These are phyloP conservation scores for Agriopis marginaria DNA, from an alignment of 2,888 invertebrate species.

Conservation along the genomic window DNA sequence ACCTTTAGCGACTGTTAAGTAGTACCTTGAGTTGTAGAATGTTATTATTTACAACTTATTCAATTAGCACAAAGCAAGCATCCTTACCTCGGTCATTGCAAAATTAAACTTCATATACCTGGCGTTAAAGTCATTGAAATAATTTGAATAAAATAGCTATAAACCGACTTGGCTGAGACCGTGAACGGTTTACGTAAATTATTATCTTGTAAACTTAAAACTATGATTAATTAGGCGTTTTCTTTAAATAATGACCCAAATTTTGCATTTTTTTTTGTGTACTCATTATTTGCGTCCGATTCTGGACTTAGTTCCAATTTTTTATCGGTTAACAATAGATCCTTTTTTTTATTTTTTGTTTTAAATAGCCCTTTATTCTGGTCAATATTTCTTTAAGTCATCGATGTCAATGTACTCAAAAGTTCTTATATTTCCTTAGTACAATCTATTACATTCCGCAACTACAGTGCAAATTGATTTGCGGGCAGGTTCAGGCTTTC, in stretches of 20 bases:
- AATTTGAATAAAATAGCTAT: conserved; percentile 59
- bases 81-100: conserved; percentile 17
- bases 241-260: too few relatives aligned
- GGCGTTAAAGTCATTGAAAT: conserved; percentile 45
- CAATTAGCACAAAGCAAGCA: conserved; percentile 22
- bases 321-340: too few relatives aligned
- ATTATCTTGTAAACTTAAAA: conserved; percentile 5
- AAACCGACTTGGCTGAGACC: conserved; percentile 53
- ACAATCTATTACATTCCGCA: neutral
- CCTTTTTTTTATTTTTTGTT: too few relatives aligned
- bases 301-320: neutral
- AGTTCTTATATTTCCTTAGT: neutral
- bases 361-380: too few relatives aligned
- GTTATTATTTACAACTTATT: conserved; percentile 1
- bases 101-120: conserved; percentile 18
- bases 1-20: neutral
- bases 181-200: conserved; percentile 48
- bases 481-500: neutral
- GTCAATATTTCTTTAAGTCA: too few relatives aligned
- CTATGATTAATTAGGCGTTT: too few relatives aligned
- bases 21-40: too few relatives aligned
- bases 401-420: too few relatives aligned
- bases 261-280: too few relatives aligned
- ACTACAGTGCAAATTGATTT: neutral
- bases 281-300: too few relatives aligned